Evolutionary conservation across 1,140 invertebrate species (phyloP).

Genomic region (Philotrypesis tridentata): DNA sequence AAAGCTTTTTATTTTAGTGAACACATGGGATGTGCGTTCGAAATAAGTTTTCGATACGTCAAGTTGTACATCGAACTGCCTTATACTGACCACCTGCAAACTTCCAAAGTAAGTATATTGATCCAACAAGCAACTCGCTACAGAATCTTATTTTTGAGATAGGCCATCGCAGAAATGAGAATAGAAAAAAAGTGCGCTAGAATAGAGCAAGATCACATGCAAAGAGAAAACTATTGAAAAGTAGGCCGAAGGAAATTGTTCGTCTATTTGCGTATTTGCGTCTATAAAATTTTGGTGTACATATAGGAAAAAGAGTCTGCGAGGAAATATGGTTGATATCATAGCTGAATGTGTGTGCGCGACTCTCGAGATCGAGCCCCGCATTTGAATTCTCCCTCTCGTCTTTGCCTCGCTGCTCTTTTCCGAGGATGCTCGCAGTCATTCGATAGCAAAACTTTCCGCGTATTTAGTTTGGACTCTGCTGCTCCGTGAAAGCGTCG

Average conservation of each 20-base stretch:
- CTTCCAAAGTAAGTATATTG: no score
- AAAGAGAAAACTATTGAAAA: no score
- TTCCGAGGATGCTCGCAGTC: background rate
- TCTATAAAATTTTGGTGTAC: background rate
- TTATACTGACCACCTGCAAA: no score
- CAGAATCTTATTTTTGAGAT: no score
- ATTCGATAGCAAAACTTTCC: constrained; percentile 50
- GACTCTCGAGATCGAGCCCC: constrained; percentile 6
- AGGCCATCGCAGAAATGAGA: no score
- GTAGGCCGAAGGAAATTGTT: background rate
- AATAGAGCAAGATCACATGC: no score
- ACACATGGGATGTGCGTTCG: no score
- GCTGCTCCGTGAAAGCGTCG: constrained; percentile 42
- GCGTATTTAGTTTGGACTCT: constrained; percentile 57
- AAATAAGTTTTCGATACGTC: no score
- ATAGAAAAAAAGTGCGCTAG: no score
- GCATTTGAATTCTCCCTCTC: constrained; percentile 52
- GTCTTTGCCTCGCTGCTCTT: constrained; percentile 44
- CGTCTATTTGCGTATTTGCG: background rate
- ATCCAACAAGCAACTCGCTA: no score
- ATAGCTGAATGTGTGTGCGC: background rate
- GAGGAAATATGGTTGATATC: constrained; percentile 13
- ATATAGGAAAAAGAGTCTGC: background rate
- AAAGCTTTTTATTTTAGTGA: no score
- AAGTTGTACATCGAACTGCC: no score